These are phyloP conservation scores for Agelastica alni DNA, from an alignment of 2,888 invertebrate genomes.

Conservation along the genomic window DNA sequence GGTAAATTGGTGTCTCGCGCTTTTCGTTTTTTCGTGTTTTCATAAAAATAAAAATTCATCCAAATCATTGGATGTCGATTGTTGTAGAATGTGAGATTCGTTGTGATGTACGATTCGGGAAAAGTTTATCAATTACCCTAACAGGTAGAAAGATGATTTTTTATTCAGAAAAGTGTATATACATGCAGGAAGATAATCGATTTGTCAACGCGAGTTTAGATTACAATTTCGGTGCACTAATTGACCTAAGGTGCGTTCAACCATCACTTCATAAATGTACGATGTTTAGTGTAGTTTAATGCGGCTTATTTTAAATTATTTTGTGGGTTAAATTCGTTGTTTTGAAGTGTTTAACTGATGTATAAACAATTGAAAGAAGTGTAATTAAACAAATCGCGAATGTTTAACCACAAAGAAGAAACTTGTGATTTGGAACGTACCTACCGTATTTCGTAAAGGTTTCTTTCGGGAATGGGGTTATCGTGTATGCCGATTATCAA, in stretches of 20 bases:
- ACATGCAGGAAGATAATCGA: conserved; percentile 58
- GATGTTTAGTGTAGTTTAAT: conserved; percentile 55
- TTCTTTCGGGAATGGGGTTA: conserved; percentile 28
- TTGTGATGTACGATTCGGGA: conserved; percentile 1
- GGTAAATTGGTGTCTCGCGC: conserved; percentile 51
- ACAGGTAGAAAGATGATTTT: conserved; percentile 27
- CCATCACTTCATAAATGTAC: conserved; percentile 47
- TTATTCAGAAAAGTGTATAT: conserved; percentile 44
- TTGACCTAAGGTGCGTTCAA: conserved; percentile 60
- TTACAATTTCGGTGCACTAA: conserved; percentile 61
- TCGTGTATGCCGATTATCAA: conserved; percentile 40
- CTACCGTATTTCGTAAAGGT: conserved; percentile 18
- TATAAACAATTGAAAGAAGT: conserved; percentile 3
- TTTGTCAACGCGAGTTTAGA: conserved; percentile 61
- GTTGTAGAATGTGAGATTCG: background rate
- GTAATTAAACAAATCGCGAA: background rate
- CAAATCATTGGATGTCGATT: conserved; percentile 6
- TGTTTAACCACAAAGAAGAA: conserved; percentile 4
- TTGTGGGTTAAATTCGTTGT: conserved; percentile 8
- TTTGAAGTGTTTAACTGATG: conserved; percentile 1
- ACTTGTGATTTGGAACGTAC: conserved; percentile 17
- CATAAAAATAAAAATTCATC: conserved; percentile 26
- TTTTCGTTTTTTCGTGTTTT: conserved; percentile 47
- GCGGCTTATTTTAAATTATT: conserved; percentile 33
- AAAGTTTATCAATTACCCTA: conserved; percentile 14